These are phyloP conservation scores for Serranus cabrilla DNA, from an alignment of 2,797 vertebrate genomes.

Conservation along the genomic window DNA sequence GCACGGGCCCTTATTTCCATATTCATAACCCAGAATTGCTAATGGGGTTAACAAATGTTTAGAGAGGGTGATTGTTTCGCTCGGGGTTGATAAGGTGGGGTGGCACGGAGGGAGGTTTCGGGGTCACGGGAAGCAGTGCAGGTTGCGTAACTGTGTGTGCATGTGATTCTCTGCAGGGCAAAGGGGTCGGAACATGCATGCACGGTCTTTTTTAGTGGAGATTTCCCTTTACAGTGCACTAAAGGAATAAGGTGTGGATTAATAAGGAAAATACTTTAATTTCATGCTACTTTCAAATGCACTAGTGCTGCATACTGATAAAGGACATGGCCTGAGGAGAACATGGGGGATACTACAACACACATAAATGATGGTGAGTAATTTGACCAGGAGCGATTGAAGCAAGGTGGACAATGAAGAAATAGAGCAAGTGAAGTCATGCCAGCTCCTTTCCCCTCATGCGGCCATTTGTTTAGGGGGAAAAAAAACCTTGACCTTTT, in stretches of 20 bases:
- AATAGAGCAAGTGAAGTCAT: conserved; percentile 53
- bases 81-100: conserved; percentile 63
- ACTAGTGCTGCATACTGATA: conserved; percentile 5
- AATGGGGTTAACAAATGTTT: conserved; percentile 92
- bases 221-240: conserved; percentile 23
- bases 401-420: conserved; percentile 57
- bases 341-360: conserved; percentile 9
- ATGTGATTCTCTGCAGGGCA: conserved; percentile 28
- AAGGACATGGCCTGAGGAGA: conserved; percentile 40
- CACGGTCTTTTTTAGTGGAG: conserved; percentile 37
- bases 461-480: conserved; percentile 52
- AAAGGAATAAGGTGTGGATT: conserved; percentile 3
- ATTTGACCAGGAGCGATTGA: conserved; percentile 56
- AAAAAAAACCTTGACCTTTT: conserved; percentile 70
- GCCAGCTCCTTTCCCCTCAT: conserved; percentile 42
- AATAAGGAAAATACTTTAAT: conserved; percentile 24
- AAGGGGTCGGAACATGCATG: conserved; percentile 38
- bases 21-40: conserved; percentile 91
- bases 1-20: conserved; percentile 90
- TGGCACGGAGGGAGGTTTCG: conserved; percentile 13
- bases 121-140: conserved; percentile 51
- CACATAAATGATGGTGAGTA: conserved; percentile 52
- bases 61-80: conserved; percentile 78
- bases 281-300: conserved; percentile 15
- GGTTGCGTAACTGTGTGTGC: conserved; percentile 38